A percentile compares a stretch with the other conserved stretches of the same genome.
Conservation (phyloP, 2,113 vertebrate species). For the Marmota flaviventris region DNA sequence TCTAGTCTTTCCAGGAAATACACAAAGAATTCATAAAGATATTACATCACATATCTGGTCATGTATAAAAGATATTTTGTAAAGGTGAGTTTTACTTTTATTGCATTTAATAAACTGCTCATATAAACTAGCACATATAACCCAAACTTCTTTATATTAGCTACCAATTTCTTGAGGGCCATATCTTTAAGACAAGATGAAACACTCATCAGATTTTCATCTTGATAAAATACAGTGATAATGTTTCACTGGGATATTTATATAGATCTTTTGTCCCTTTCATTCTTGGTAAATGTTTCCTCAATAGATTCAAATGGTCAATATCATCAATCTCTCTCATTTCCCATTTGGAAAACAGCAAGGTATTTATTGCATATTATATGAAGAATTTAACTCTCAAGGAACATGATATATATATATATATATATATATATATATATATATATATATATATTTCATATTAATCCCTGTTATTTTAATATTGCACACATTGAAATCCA, state of each 20-base stretch:
- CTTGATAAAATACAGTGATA: not conserved
- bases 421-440: not conserved
- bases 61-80: not conserved
- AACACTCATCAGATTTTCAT: not conserved
- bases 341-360: not conserved
- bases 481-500: not conserved
- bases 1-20: not conserved
- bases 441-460: not conserved
- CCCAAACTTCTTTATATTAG: not conserved
- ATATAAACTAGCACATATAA: not conserved
- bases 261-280: not conserved
- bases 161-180: not conserved
- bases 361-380: not conserved
- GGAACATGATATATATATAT: not conserved
- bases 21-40: slow-evolving; percentile 22
- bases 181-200: not conserved
- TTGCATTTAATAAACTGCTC: not conserved
- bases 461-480: not conserved
- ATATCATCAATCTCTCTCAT: not conserved
- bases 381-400: not conserved
- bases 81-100: not conserved
- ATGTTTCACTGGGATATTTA: not conserved
- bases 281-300: not conserved
- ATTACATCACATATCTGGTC: not conserved
- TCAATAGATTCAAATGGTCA: not conserved